phyloP scores from a whole-genome alignment of 1,140 invertebrate species.

The Dinoponera quadriceps region DNA sequence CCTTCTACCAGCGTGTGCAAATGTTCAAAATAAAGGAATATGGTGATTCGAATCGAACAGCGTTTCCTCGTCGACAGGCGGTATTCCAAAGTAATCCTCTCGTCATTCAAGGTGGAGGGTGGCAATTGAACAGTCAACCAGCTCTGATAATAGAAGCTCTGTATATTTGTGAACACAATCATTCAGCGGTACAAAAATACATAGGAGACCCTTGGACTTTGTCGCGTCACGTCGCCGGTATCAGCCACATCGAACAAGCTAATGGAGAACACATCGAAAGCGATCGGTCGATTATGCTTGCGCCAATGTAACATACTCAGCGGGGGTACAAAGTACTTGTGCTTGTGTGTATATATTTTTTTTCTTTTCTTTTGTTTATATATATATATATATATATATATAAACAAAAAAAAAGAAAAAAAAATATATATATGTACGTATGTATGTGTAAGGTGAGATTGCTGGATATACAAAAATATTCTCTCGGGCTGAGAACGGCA shows the following conservation, averaged over 20 bases:
- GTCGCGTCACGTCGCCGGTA: slow-evolving; percentile 29
- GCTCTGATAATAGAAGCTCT: slow-evolving; percentile 68
- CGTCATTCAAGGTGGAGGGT: slow-evolving; percentile 39
- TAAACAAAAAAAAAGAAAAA: too few relatives aligned
- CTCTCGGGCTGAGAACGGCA: slow-evolving; percentile 47
- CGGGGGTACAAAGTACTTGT: slow-evolving; percentile 19
- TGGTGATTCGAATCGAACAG: slow-evolving; percentile 67
- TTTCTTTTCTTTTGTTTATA: too few relatives aligned
- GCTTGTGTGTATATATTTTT: slow-evolving; percentile 25
- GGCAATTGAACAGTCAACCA: slow-evolving; percentile 68
- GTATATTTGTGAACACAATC: slow-evolving; percentile 67
- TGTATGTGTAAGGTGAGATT: not conserved
- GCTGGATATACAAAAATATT: slow-evolving; percentile 46
- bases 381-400: slow-evolving; percentile 19
- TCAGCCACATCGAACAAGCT: slow-evolving; percentile 65
- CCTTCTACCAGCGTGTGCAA: slow-evolving; percentile 80
- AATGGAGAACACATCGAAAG: slow-evolving; percentile 48
- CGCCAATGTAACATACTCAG: slow-evolving; percentile 32
- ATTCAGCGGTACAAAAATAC: slow-evolving; percentile 73
- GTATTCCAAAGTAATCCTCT: slow-evolving; percentile 42
- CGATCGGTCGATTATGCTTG: slow-evolving; percentile 42
- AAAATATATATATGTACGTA: slow-evolving; percentile 21
- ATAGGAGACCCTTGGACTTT: slow-evolving; percentile 43
- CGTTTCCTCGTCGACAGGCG: slow-evolving; percentile 70
- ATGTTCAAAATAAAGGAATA: slow-evolving; percentile 63